These are phyloP conservation scores for Drosophila ironensis DNA, from an alignment of 1,140 invertebrate genomes.

Conservation along the genomic window DNA sequence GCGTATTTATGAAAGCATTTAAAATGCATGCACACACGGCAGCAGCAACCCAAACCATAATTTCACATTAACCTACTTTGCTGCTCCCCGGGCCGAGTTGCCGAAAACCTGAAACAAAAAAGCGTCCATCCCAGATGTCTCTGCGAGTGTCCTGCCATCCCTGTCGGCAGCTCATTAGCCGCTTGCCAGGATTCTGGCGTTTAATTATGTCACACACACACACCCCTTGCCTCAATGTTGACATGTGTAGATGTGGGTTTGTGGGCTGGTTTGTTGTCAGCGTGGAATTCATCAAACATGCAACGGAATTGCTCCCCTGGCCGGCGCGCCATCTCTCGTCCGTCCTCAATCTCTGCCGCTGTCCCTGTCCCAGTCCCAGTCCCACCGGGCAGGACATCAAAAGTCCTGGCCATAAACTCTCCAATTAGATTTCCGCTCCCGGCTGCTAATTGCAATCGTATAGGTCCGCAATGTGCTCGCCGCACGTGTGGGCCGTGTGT, in stretches of 20 bases:
- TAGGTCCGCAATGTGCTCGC: background rate
- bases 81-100: too few species aligned
- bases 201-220: constrained; percentile 73
- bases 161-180: constrained; percentile 58
- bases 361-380: background rate
- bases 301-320: constrained; percentile 66
- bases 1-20: constrained; percentile 61
- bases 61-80: constrained; percentile 71
- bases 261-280: constrained; percentile 19
- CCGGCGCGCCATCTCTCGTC: too few species aligned
- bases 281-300: constrained; percentile 70
- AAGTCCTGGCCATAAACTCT: constrained; percentile 73
- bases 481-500: constrained; percentile 2
- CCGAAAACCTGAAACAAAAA: constrained; percentile 13
- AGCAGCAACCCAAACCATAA: constrained; percentile 25
- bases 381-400: constrained; percentile 53
- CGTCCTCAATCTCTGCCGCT: background rate
- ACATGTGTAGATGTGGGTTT: constrained; percentile 41
- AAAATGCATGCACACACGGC: constrained; percentile 26
- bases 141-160: background rate
- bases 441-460: constrained; percentile 48
- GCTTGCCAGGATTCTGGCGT: constrained; percentile 49
- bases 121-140: constrained; percentile 11
- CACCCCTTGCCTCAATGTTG: constrained; percentile 34
- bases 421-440: constrained; percentile 68